These are phyloP conservation scores for Cebus imitator DNA, from an alignment of 2,113 vertebrate species.

Conservation along the genomic window DNA sequence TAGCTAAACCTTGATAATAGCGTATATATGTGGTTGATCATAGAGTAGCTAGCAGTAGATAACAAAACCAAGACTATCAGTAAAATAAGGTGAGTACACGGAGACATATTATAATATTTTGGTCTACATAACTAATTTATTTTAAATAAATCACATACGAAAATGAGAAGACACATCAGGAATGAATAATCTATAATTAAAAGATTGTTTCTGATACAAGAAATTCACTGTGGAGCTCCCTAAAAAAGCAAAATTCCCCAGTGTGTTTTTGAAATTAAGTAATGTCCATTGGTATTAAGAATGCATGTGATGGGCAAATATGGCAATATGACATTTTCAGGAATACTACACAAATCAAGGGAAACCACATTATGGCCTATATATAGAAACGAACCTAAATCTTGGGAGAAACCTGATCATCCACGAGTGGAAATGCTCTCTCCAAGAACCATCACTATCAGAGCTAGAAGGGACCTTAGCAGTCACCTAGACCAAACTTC, in stretches of 20 bases:
- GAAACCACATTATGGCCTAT: background rate
- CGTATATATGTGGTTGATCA: background rate
- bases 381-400: background rate
- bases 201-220: background rate
- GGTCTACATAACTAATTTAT: constrained; percentile 1
- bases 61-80: constrained; percentile 28
- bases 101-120: background rate
- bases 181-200: constrained; percentile 34
- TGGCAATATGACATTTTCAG: background rate
- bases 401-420: background rate
- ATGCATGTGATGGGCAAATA: background rate
- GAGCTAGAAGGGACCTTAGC: background rate
- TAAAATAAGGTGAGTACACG: background rate
- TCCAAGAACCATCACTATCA: background rate
- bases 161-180: constrained; percentile 3
- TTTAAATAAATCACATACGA: constrained; percentile 13
- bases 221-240: constrained; percentile 42
- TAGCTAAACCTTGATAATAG: background rate
- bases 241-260: constrained; percentile 10
- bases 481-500: background rate
- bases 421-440: background rate
- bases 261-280: background rate
- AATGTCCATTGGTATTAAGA: background rate
- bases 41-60: background rate
- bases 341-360: background rate